Evolutionary conservation across 2,888 invertebrate species (phyloP).

Genomic region (Mellilla xanthometata): DNA sequence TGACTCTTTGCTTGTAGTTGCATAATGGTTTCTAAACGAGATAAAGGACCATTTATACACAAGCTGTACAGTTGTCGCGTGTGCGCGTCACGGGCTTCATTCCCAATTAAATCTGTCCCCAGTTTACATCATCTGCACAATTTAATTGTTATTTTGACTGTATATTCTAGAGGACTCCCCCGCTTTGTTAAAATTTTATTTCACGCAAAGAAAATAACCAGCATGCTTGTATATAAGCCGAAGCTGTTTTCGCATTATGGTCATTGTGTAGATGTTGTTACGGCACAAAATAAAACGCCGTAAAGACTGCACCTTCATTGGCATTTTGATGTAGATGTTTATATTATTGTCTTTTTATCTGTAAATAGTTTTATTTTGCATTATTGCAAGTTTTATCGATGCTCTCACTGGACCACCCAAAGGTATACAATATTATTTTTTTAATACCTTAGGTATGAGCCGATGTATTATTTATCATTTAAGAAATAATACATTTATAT

Average conservation of each 20-base stretch:
- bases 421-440: too few species aligned
- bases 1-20: too few species aligned
- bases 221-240: constrained; percentile 21
- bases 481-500: too few species aligned
- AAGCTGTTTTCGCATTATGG: constrained; percentile 15
- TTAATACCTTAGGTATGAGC: too few species aligned
- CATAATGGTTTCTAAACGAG: too few species aligned
- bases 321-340: background rate
- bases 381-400: background rate
- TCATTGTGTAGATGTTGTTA: constrained; percentile 9
- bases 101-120: background rate
- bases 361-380: background rate
- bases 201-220: constrained; percentile 13
- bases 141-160: constrained; percentile 34
- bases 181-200: constrained; percentile 15
- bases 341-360: background rate
- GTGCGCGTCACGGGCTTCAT: too few species aligned
- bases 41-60: too few species aligned
- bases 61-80: too few species aligned
- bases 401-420: too few species aligned
- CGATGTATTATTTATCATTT: too few species aligned
- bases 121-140: constrained; percentile 41
- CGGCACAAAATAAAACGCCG: constrained; percentile 2
- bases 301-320: background rate
- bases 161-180: constrained; percentile 5